These are phyloP conservation scores for Corvus moneduloides DNA, from an alignment of 2,113 vertebrate genomes.

Conservation along the genomic window DNA sequence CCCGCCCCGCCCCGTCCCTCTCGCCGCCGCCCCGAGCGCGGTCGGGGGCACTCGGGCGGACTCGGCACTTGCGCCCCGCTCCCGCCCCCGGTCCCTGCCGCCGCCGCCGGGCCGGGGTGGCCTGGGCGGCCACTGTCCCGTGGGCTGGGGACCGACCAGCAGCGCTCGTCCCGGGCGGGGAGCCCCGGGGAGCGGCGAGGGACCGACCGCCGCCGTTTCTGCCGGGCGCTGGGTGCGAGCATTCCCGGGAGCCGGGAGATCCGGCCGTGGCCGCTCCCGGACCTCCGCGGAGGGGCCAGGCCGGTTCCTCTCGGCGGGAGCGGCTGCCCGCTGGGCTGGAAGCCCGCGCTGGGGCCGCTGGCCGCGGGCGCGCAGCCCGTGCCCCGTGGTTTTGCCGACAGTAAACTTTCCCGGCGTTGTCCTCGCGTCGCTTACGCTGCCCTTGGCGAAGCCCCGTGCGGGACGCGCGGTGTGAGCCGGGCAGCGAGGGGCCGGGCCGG, in stretches of 20 bases:
- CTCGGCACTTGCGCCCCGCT: accelerated
- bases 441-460: not conserved
- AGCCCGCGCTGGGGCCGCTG: not conserved
- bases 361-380: not conserved
- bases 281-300: no score
- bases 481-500: not conserved
- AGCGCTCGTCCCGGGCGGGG: no score
- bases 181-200: no score
- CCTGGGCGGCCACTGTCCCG: not conserved
- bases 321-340: not conserved
- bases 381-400: not conserved
- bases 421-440: accelerated
- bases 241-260: not conserved
- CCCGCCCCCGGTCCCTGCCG: no score
- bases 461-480: not conserved
- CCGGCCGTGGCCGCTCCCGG: no score
- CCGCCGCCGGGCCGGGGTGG: not conserved
- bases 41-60: not conserved
- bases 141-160: not conserved
- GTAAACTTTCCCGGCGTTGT: not conserved
- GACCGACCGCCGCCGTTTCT: not conserved
- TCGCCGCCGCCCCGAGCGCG: not conserved
- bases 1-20: not conserved
- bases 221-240: not conserved
- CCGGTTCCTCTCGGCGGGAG: not conserved